These are phyloP conservation scores for Didymodactylos carnosus DNA, from an alignment of 2,888 invertebrate species.

Conservation along the genomic window DNA sequence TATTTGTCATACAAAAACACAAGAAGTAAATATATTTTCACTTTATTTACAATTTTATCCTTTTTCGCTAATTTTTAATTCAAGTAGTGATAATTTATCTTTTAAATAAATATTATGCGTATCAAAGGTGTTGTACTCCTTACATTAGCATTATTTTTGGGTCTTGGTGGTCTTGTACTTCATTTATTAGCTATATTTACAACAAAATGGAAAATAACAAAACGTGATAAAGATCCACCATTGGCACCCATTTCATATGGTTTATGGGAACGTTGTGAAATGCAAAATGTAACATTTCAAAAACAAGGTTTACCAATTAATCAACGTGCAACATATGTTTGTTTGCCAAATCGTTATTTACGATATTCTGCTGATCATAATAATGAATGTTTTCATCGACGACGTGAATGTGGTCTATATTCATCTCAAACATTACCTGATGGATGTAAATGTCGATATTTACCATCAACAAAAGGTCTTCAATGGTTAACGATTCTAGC, in stretches of 20 bases:
- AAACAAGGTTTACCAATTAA: background rate
- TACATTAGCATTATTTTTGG: background rate
- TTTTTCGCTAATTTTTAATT: no score
- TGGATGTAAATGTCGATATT: background rate
- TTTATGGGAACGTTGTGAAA: background rate
- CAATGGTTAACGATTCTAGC: background rate
- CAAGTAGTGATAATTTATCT: no score
- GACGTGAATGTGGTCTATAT: background rate
- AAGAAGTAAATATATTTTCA: no score
- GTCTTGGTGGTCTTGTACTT: background rate
- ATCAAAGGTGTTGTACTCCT: background rate
- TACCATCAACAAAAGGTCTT: background rate
- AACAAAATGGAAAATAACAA: background rate
- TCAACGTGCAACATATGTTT: background rate
- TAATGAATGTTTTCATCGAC: background rate
- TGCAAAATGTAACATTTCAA: background rate
- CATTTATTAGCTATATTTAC: background rate
- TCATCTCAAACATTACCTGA: background rate
- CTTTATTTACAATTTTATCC: no score
- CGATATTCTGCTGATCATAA: background rate
- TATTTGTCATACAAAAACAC: no score
- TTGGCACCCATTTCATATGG: background rate
- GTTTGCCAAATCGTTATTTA: background rate
- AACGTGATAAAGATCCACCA: background rate
- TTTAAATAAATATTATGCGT: background rate